Evolutionary conservation across 2,113 vertebrate genomes (phyloP), one percentile per base, ranked within the genome.

Genomic region (Entomyzon cyanotis): DNA sequence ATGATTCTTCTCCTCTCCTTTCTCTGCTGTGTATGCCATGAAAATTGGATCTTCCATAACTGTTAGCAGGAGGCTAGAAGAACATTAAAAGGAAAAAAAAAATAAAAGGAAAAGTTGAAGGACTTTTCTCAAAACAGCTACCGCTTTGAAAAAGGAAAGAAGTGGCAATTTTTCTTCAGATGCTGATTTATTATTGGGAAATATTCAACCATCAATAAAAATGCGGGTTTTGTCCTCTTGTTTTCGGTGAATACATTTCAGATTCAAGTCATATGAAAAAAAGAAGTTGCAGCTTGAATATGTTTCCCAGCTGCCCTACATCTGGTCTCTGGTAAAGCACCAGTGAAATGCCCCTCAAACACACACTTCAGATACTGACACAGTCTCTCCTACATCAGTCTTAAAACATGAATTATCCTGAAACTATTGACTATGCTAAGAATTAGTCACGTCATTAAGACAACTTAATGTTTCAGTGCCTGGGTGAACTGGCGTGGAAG

Each of bases 51-150:
- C 10, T 94, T 94, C 77, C 77, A 11, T 82, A 95, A 52, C 60
- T 87, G 25, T 91, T 95, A 82, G 12, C 22, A 63, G 25, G 24
- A 68, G 22, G 28, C 92, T 97, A 89, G 52, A 95, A 95, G n/a
- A 75, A 86, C 1, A 71, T 41, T 39, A 14, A 35, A 68, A 44
- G 25, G 4, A 4, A 15, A 8, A 13, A 13, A 33, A 46, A 22
- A 24, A 6, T 42, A 31, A 27, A 41, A 27, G 8, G 30, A 76
- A 41, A 39, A 8, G 3, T 41, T 56, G 17, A 78, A 68, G 30
- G 5, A 56, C 10, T 74, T 88, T 77, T 84, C 27, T 80, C 64
- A 84, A 75, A 90, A 60, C 20, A 91, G 24, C 39, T 87, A 42
- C 21, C 2, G 1, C 25, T 85, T 87, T 59, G 12, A 52, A 52